Conservation (phyloP, 2,888 invertebrate genomes). For the Ormyrus pomaceus region DNA sequence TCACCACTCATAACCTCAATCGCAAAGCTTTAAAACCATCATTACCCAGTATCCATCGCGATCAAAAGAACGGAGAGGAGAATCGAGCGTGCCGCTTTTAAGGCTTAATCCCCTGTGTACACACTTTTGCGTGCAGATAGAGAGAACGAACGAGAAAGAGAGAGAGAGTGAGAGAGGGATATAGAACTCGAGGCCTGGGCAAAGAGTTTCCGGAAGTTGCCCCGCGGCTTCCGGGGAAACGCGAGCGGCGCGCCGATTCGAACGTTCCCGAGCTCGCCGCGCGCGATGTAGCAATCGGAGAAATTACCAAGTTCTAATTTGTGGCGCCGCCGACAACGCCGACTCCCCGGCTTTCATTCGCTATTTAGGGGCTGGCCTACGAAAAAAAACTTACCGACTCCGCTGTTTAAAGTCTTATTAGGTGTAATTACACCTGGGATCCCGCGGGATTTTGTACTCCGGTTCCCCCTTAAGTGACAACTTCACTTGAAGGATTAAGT, state of each 20-base stretch:
- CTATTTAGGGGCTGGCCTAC: not conserved
- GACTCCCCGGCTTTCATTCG: not conserved
- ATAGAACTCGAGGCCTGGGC: too few species aligned
- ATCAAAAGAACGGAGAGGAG: constrained; percentile 17
- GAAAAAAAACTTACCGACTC: constrained; percentile 6
- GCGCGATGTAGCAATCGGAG: constrained; percentile 55
- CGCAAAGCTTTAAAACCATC: not conserved
- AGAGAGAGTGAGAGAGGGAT: too few species aligned
- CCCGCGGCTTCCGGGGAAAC: constrained; percentile 60
- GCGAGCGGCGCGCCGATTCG: constrained; percentile 57
- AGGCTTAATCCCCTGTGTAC: constrained; percentile 53
- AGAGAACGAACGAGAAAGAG: not conserved
- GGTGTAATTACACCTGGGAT: constrained; percentile 21
- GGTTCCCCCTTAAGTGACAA: not conserved
- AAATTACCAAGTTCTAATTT: constrained; percentile 63
- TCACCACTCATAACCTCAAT: too few species aligned
- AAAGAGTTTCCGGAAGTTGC: constrained; percentile 62
- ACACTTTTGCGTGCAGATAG: constrained; percentile 54
- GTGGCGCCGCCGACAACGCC: constrained; percentile 31
- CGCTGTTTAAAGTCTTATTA: constrained; percentile 28
- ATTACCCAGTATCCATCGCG: constrained; percentile 17
- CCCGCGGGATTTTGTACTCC: not conserved
- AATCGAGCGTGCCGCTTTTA: constrained; percentile 40
- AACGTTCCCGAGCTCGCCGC: constrained; percentile 47
- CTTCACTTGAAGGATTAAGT: not conserved